Evolutionary conservation across 2,113 vertebrate species (phyloP).

Genomic region (Formicarius rufipectus): DNA sequence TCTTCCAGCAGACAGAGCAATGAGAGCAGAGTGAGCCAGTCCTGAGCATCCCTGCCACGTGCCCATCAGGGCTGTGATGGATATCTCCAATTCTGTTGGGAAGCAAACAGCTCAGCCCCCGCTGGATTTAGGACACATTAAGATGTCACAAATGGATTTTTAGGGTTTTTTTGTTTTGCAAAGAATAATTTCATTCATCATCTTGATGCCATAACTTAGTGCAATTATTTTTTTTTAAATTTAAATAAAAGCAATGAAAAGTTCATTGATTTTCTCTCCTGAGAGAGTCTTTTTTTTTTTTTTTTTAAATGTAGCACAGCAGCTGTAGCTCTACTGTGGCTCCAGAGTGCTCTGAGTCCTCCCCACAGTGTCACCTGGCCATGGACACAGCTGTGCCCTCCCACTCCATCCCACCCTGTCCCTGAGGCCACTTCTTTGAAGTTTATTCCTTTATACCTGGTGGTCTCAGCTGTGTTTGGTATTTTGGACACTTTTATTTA

Average conservation of each 20-base stretch:
- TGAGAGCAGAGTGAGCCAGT: constrained; percentile 2
- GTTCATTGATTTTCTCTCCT: not conserved
- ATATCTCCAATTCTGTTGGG: not conserved
- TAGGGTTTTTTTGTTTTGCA: not conserved
- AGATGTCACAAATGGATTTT: constrained; percentile 62
- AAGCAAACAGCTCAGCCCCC: constrained; percentile 21
- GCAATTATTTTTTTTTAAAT: not conserved
- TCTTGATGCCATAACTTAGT: not conserved
- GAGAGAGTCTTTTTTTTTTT: not conserved
- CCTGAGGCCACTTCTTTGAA: too few species aligned
- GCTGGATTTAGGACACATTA: constrained; percentile 54
- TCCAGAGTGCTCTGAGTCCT: not conserved
- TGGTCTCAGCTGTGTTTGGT: not conserved
- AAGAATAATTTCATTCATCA: constrained; percentile 8
- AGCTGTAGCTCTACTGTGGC: not conserved
- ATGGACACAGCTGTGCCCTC: rapidly evolving
- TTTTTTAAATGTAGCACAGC: not conserved
- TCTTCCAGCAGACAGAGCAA: constrained; percentile 35
- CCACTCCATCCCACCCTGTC: not conserved
- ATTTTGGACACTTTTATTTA: not conserved
- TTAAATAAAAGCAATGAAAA: not conserved
- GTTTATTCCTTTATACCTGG: not conserved
- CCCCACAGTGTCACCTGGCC: not conserved
- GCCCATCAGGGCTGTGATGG: constrained; percentile 31
- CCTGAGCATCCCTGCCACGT: constrained; percentile 10